These are phyloP conservation scores for Bovichtus variegatus DNA, from an alignment of 2,797 vertebrate genomes.

Conservation along the genomic window DNA sequence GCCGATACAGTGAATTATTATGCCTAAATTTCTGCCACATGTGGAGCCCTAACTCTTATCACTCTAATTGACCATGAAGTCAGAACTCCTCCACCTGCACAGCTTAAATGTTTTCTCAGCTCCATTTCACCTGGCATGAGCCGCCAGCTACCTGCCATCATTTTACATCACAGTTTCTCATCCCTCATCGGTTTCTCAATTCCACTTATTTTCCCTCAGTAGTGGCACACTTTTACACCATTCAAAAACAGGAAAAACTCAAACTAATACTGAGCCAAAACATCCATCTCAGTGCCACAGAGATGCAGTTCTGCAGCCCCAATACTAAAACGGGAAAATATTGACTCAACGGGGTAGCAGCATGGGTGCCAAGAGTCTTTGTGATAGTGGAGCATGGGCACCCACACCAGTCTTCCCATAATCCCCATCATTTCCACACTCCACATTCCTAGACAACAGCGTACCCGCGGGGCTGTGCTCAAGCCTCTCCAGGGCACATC, in stretches of 20 bases:
- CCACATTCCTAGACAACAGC: constrained; percentile 90
- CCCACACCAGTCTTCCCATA: constrained; percentile 87
- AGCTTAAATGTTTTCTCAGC: constrained; percentile 80
- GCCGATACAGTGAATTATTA: constrained; percentile 74
- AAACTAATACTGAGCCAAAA: constrained; percentile 79
- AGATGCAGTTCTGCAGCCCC: constrained; percentile 77
- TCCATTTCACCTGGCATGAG: constrained; percentile 81
- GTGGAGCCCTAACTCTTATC: constrained; percentile 78
- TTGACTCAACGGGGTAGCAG: constrained; percentile 82
- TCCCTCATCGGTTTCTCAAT: constrained; percentile 73
- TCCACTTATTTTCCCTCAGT: constrained; percentile 75
- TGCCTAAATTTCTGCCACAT: constrained; percentile 75
- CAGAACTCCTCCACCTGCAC: constrained; percentile 83
- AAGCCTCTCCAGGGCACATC: constrained; percentile 87
- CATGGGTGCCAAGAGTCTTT: constrained; percentile 84
- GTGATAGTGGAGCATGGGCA: constrained; percentile 86
- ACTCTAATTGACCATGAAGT: constrained; percentile 83
- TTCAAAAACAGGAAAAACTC: constrained; percentile 69
- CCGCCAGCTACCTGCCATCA: constrained; percentile 78
- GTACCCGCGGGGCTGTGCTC: constrained; percentile 85
- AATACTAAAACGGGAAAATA: constrained; percentile 81
- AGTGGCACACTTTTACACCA: constrained; percentile 75
- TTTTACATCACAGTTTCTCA: constrained; percentile 76
- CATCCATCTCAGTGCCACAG: constrained; percentile 73
- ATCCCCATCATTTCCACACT: constrained; percentile 89